phyloP scores from a whole-genome alignment of 1,140 invertebrate genomes.

The Hydropsyche tenuis region DNA sequence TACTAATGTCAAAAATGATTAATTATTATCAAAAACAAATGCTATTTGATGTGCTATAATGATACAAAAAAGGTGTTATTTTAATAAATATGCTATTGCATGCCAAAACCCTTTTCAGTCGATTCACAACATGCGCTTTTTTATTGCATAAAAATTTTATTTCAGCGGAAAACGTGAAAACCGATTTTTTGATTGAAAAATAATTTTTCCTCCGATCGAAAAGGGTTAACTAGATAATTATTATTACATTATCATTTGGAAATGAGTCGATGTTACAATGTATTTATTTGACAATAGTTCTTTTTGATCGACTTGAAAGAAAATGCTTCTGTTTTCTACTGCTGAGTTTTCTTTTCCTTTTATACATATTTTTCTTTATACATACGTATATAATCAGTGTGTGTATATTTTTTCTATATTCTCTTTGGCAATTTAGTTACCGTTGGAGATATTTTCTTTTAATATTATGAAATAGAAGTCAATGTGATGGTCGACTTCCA shows the following conservation, averaged over 20 bases:
- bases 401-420: neutral
- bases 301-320: conserved; percentile 35
- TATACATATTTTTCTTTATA: neutral
- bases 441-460: neutral
- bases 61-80: conserved; percentile 24
- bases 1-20: too few species aligned
- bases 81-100: conserved; percentile 30
- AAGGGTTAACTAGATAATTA: conserved; percentile 22
- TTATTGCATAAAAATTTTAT: too few species aligned
- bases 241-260: conserved; percentile 24
- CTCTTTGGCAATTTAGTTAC: conserved; percentile 11
- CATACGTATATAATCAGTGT: conserved; percentile 10
- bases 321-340: conserved; percentile 34
- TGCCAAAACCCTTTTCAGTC: conserved; percentile 34
- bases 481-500: conserved; percentile 15
- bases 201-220: conserved; percentile 5
- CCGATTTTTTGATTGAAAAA: neutral
- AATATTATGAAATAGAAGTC: conserved; percentile 2
- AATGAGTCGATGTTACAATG: conserved; percentile 30
- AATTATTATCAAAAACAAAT: neutral
- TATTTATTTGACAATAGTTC: conserved; percentile 28
- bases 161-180: neutral
- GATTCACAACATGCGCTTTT: neutral
- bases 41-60: conserved; percentile 13
- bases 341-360: conserved; percentile 22